phyloP scores from a whole-genome alignment of 1,140 invertebrate genomes.

The Leptinotarsa lineolata region DNA sequence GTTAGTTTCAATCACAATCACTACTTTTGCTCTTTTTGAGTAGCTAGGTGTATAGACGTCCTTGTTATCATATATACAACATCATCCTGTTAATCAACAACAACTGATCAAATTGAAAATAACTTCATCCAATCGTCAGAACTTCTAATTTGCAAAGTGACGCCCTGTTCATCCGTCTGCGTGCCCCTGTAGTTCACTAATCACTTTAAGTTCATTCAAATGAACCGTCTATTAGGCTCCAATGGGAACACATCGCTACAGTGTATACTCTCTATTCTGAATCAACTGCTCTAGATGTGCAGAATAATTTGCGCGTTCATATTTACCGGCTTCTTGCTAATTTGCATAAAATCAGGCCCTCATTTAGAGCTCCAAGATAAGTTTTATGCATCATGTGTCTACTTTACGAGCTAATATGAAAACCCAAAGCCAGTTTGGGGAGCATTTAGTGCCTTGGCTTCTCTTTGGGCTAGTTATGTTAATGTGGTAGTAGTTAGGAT shows the following conservation, averaged over 20 bases:
- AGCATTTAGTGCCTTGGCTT: neutral
- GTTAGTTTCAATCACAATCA: too few relatives aligned
- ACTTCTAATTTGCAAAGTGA: too few relatives aligned
- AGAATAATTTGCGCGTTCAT: slow-evolving; percentile 15
- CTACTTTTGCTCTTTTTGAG: too few relatives aligned
- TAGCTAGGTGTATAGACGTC: too few relatives aligned
- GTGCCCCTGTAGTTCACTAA: neutral
- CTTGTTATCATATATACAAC: too few relatives aligned
- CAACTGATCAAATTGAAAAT: too few relatives aligned
- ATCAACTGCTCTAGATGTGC: slow-evolving; percentile 10
- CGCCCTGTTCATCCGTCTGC: too few relatives aligned
- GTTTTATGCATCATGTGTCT: slow-evolving; percentile 20
- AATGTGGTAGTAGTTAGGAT: neutral
- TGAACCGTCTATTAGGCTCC: neutral
- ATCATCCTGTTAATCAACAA: too few relatives aligned
- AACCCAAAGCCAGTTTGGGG: neutral
- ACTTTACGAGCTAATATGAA: slow-evolving; percentile 19
- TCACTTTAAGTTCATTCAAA: slow-evolving; percentile 2
- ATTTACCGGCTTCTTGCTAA: slow-evolving; percentile 18
- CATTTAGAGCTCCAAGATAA: slow-evolving; percentile 8
- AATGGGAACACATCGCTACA: neutral
- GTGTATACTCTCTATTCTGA: neutral
- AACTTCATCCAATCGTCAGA: too few relatives aligned
- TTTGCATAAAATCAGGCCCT: slow-evolving; percentile 18
- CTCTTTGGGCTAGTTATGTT: neutral